Evolutionary conservation across 1,140 invertebrate genomes (phyloP).

Genomic region (Triops cancriformis): DNA sequence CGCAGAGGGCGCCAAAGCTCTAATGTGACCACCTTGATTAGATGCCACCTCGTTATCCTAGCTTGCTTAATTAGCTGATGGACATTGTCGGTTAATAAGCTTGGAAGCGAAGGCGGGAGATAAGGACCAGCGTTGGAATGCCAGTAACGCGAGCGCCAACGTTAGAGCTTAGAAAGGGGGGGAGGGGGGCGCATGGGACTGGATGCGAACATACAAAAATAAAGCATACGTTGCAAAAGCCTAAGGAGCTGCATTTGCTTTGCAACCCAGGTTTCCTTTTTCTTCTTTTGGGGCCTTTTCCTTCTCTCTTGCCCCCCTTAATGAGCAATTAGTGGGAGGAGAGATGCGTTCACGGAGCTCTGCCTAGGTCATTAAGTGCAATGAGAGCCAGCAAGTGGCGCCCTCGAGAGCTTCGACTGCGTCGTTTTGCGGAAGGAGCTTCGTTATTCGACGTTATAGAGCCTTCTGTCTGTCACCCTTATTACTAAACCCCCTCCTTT

Average conservation of each 20-base stretch:
- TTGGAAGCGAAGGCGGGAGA: not conserved
- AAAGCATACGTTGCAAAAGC: constrained; percentile 3
- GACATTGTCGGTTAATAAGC: constrained; percentile 6
- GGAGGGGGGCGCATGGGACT: not conserved
- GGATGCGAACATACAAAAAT: not conserved
- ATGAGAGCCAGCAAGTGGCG: not conserved
- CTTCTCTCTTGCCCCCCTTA: not conserved
- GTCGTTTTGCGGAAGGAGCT: not conserved
- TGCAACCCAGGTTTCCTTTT: not conserved
- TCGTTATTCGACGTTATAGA: not conserved
- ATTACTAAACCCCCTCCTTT: not conserved
- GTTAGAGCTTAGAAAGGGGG: not conserved
- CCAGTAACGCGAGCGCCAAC: not conserved
- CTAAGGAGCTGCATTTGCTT: not conserved
- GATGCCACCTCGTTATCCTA: not conserved
- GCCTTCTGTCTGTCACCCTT: not conserved
- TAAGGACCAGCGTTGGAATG: not conserved
- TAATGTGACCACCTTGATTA: constrained; percentile 6
- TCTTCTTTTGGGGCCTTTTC: not conserved
- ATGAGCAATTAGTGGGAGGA: constrained; percentile 9
- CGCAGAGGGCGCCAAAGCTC: not conserved
- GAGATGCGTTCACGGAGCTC: constrained; percentile 11
- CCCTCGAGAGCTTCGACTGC: not conserved
- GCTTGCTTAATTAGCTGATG: constrained; percentile 8
- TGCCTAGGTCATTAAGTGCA: not conserved